Evolutionary conservation across 2,113 vertebrate genomes (phyloP), one percentile per base, ranked within the genome.

Genomic region (Cinclus mexicanus): DNA sequence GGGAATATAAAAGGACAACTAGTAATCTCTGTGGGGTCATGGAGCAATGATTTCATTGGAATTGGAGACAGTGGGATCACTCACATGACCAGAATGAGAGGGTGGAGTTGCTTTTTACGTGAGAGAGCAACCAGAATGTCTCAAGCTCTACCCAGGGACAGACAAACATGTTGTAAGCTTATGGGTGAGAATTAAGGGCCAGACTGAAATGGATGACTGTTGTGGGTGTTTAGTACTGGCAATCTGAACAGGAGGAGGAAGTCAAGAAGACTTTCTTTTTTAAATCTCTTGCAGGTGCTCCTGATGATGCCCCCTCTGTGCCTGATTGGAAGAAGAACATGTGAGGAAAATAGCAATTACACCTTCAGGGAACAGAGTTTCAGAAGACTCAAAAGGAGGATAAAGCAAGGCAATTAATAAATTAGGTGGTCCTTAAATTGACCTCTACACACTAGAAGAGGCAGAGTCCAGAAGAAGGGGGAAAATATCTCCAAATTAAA

Each of bases 141-240:
- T 76, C 35, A 35, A 50, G 61, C 21, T 59, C 35, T 35, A 57
- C 13, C 10, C 44, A 59, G 35, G 21, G 17, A 59, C 13, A 35
- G 25, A 26, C 9, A 68, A 59, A 59, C 0, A 0, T 50, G 8
- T 31, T 50, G 35, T 57, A 17, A 42, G 12, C 3, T 67, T 35
- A 50, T 2, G 1, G 17, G 9, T 50, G 44, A 67, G 44, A 57
- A 76, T 26, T 68, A 26, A 59, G 17, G 21, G 22, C 18, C 37
- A 68, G 11, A 33, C 17, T 59, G 33, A 77, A 14, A 44, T 7
- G 5, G 31, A 24, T 42, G 26, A 25, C 6, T 50, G 16, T 23
- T 18, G 7, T 21, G 24, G 8, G 10, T 35, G 42, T 60, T 68
- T 12, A 33, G 17, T 10, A 23, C 35, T 1, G 0, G 37, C 13